Evolutionary conservation across 2,888 invertebrate genomes (phyloP).

Genomic region (Stenichneumon culpator): DNA sequence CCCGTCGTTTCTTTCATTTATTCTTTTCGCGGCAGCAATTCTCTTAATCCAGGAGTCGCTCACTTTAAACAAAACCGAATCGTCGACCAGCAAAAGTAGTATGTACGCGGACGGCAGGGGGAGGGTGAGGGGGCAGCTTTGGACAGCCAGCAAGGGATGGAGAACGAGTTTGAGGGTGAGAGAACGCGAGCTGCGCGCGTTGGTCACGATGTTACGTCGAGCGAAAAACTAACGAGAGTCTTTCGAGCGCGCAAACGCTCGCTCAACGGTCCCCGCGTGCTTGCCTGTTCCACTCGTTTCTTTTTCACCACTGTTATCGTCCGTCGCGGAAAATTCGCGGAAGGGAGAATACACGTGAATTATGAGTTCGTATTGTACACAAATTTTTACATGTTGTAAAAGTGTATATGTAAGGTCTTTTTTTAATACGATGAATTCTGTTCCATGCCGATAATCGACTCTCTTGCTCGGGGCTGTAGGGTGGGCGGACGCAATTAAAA

Average conservation of each 20-base stretch:
- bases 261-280: conserved; percentile 23
- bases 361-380: neutral
- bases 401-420: neutral
- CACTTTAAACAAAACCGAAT: conserved; percentile 46
- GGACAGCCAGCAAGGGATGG: conserved; percentile 8
- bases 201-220: conserved; percentile 41
- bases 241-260: conserved; percentile 18
- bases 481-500: neutral
- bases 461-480: neutral
- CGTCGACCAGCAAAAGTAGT: conserved; percentile 34
- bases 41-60: conserved; percentile 53
- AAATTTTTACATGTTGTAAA: neutral
- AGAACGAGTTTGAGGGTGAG: conserved; percentile 5
- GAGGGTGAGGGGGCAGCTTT: neutral
- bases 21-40: conserved; percentile 45
- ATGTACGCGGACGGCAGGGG: neutral
- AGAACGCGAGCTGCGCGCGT: conserved; percentile 19
- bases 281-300: neutral
- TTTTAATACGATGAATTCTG: neutral
- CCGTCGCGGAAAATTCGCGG: conserved; percentile 25
- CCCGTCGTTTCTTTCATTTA: conserved; percentile 18
- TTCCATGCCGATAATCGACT: neutral
- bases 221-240: conserved; percentile 62
- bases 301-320: neutral
- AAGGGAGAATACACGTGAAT: conserved; percentile 5